A percentile compares a stretch with the other conserved stretches of the same genome.
Conservation (phyloP, 2,113 vertebrate species). For the Charadrius vociferus region DNA sequence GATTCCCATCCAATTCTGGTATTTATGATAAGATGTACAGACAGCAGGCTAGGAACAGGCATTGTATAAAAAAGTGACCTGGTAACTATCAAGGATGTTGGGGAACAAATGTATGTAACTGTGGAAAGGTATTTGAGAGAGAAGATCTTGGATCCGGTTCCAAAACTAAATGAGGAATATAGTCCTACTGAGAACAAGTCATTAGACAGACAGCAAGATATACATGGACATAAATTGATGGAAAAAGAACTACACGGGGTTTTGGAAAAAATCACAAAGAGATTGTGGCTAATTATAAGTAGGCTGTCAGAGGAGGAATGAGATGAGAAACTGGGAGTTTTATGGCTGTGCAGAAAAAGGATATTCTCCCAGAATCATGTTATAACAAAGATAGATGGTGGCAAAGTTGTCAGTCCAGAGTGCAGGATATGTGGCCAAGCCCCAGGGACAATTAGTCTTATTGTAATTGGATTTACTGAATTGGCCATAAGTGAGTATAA, state of each 20-base stretch:
- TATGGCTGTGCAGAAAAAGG: neutral
- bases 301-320: neutral
- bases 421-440: neutral
- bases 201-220: neutral
- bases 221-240: neutral
- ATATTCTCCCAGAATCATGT: neutral
- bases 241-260: neutral
- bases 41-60: neutral
- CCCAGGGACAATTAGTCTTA: neutral
- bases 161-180: neutral
- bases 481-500: neutral
- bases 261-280: neutral
- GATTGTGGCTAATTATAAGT: neutral
- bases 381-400: neutral
- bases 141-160: neutral
- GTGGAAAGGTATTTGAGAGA: neutral
- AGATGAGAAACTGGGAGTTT: neutral
- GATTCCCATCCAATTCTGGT: neutral
- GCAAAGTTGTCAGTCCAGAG: neutral
- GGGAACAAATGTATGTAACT: neutral
- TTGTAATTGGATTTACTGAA: neutral
- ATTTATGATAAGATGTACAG: neutral
- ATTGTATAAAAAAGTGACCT: neutral
- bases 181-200: neutral
- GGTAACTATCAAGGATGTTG: neutral